These are phyloP conservation scores for Holothuria scabra DNA, from an alignment of 53 echinoderm and acorn worm genomes.

Conservation along the genomic window DNA sequence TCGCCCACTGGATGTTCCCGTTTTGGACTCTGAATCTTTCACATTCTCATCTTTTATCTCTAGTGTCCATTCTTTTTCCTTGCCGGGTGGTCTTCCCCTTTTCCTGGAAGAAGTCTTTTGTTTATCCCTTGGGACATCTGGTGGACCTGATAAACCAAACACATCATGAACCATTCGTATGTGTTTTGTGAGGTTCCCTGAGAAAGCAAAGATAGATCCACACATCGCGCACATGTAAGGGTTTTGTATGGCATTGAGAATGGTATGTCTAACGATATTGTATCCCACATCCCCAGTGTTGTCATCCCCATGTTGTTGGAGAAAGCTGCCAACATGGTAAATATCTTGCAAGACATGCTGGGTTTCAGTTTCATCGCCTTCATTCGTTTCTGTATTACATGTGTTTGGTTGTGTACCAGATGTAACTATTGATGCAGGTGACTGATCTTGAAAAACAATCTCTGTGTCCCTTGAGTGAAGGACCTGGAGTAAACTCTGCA, in stretches of 20 bases:
- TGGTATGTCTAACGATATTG: slow-evolving; percentile 16
- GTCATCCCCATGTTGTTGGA: neutral
- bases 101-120: neutral
- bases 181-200: slow-evolving; percentile 23
- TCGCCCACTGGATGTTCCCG: neutral
- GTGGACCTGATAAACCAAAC: neutral
- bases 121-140: neutral
- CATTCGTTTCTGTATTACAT: too few relatives aligned
- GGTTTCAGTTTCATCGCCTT: neutral
- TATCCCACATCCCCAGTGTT: neutral
- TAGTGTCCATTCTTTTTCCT: neutral
- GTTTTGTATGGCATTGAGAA: slow-evolving; percentile 4
- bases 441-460: too few relatives aligned
- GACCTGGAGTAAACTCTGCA: too few relatives aligned
- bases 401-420: too few relatives aligned
- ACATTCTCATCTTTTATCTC: too few relatives aligned
- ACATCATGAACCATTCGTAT: neutral
- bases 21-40: neutral
- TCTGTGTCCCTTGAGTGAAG: too few relatives aligned
- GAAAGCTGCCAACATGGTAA: slow-evolving; percentile 2
- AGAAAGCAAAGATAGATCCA: slow-evolving; percentile 11
- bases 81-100: slow-evolving; percentile 26
- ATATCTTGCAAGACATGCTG: slow-evolving; percentile 11
- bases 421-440: too few relatives aligned
- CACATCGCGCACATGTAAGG: slow-evolving; percentile 42